phyloP scores from a whole-genome alignment of 2,797 vertebrate species.

The Morus bassanus region DNA sequence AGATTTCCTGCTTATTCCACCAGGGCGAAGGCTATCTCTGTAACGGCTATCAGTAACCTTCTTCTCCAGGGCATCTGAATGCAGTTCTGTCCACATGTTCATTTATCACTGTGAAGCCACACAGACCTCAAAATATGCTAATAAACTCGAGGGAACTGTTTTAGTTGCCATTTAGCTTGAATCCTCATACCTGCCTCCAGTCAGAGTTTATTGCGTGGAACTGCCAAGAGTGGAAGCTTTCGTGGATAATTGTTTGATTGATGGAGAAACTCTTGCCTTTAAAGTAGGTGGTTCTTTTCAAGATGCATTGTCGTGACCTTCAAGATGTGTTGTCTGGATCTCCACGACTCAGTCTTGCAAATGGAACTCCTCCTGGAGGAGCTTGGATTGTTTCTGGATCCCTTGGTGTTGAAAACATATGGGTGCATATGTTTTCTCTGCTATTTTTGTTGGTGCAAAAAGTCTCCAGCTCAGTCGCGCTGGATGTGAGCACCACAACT shows the following conservation, averaged over 20 bases:
- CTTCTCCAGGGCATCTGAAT: not conserved
- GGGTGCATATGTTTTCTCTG: not conserved
- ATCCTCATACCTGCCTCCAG: not conserved
- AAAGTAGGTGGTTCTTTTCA: not conserved
- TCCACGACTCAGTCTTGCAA: not conserved
- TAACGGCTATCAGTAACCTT: not conserved
- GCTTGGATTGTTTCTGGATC: not conserved
- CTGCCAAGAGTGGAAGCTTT: not conserved
- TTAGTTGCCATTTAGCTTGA: not conserved
- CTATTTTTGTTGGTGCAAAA: not conserved
- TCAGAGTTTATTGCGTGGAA: not conserved
- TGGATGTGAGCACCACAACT: not conserved
- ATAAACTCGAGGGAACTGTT: not conserved
- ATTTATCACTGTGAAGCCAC: not conserved
- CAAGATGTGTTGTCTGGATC: not conserved
- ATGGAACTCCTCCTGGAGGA: not conserved
- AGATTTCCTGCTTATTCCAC: conserved; percentile 34
- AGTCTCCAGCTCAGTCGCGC: not conserved
- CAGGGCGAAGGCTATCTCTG: not conserved
- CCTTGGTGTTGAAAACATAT: not conserved
- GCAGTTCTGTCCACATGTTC: not conserved
- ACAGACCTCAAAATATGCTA: not conserved
- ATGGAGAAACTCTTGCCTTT: not conserved
- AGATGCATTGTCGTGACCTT: not conserved
- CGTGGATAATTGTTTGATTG: not conserved